A percentile compares a stretch with the other conserved stretches of the same genome.
These are phyloP conservation scores for Zhengitettix transpicula DNA, from an alignment of 2,888 invertebrate genomes.

Conservation along the genomic window DNA sequence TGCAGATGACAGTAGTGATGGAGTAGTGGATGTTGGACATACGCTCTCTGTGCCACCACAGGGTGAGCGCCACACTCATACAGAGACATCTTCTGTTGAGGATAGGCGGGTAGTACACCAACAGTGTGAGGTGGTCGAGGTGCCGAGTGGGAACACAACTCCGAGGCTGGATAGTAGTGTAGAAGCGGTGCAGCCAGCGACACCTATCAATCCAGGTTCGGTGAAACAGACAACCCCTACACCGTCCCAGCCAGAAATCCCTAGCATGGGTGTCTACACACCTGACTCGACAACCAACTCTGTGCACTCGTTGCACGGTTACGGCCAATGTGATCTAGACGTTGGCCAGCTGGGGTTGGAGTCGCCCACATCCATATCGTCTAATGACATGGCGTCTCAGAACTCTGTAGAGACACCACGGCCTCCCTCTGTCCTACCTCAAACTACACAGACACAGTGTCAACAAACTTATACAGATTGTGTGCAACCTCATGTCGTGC, in stretches of 20 bases:
- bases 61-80: not conserved
- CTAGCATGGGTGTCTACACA: constrained; percentile 75
- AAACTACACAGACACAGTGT: constrained; percentile 16
- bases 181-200: constrained; percentile 18
- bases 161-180: constrained; percentile 23
- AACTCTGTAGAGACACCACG: constrained; percentile 41
- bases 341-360: constrained; percentile 71
- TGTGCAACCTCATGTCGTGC: constrained; percentile 24
- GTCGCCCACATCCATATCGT: constrained; percentile 69
- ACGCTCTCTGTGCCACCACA: not conserved
- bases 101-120: constrained; percentile 6
- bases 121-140: constrained; percentile 12
- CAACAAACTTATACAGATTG: constrained; percentile 43
- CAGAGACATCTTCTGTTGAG: not conserved
- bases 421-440: constrained; percentile 38
- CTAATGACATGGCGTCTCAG: constrained; percentile 67
- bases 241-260: constrained; percentile 38
- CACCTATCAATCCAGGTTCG: constrained; percentile 24
- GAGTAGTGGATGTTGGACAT: not conserved
- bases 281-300: constrained; percentile 72
- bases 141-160: constrained; percentile 26
- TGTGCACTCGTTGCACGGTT: constrained; percentile 61
- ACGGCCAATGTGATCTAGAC: constrained; percentile 66
- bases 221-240: constrained; percentile 31
- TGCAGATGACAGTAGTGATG: constrained; percentile 9